These are phyloP conservation scores for Poecile montanus DNA, from an alignment of 2,797 vertebrate species.

Conservation along the genomic window DNA sequence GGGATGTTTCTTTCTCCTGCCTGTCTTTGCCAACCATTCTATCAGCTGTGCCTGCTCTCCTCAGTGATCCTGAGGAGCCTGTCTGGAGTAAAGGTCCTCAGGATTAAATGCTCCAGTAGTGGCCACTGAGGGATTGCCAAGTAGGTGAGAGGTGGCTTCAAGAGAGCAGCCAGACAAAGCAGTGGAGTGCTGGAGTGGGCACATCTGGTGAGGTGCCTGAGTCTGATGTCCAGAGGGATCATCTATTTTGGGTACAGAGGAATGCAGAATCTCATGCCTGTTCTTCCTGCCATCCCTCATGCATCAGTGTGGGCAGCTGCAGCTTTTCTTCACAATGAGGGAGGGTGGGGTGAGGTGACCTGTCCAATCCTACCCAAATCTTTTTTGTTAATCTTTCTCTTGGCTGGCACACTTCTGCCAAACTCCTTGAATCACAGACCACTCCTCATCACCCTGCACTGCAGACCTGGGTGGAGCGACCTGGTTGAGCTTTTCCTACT, in stretches of 20 bases:
- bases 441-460: neutral
- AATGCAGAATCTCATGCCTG: neutral
- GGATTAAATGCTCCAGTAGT: neutral
- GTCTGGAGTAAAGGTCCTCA: neutral
- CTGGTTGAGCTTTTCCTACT: neutral
- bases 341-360: neutral
- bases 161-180: neutral
- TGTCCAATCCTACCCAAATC: neutral
- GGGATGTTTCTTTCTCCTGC: neutral
- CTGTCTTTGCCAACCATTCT: neutral
- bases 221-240: neutral
- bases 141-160: neutral
- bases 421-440: neutral
- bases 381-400: neutral
- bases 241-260: neutral
- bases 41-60: neutral
- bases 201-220: neutral
- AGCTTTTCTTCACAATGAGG: neutral
- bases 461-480: neutral
- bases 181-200: neutral
- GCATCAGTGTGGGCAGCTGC: neutral
- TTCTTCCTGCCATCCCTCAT: neutral
- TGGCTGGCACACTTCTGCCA: accelerated
- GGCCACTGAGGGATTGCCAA: neutral
- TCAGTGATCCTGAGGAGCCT: neutral